A percentile compares a stretch with the other conserved stretches of the same genome.
Evolutionary conservation across 1,140 invertebrate species (phyloP).

Genomic region (Orius insidiosus): DNA sequence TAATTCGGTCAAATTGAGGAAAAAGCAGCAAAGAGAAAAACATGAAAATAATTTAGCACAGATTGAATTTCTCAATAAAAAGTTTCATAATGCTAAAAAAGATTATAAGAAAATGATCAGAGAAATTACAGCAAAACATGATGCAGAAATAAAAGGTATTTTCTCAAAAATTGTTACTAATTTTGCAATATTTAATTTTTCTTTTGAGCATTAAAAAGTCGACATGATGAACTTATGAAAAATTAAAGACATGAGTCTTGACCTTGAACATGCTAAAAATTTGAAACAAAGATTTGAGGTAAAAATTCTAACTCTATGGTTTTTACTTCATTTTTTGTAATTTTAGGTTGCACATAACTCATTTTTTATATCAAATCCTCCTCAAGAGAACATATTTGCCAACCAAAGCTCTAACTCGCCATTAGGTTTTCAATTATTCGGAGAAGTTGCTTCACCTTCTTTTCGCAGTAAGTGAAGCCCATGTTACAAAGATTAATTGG

Average conservation of each 20-base stretch:
- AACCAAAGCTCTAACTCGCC: no score
- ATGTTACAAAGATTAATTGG: no score
- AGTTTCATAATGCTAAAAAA: background rate
- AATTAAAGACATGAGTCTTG: background rate
- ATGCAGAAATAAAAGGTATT: constrained; percentile 3
- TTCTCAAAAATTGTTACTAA: no score
- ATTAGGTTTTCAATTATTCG: no score
- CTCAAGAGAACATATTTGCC: no score
- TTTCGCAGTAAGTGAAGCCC: no score
- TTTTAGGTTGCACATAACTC: background rate
- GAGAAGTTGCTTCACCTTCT: no score
- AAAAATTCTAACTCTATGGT: background rate
- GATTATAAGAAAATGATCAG: background rate
- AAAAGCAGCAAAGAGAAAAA: constrained; percentile 6
- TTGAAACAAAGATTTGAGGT: constrained; percentile 4
- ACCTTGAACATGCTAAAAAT: background rate
- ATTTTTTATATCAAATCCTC: background rate
- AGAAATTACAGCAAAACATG: constrained; percentile 6
- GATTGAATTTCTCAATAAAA: background rate
- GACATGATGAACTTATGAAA: constrained; percentile 1
- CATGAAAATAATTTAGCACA: background rate
- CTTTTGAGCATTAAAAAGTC: constrained; percentile 5
- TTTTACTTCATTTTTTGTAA: no score
- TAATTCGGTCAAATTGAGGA: constrained; percentile 13
- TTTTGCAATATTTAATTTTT: background rate